Evolutionary conservation across 2,888 invertebrate genomes (phyloP).

Genomic region (Hetaerina titia): DNA sequence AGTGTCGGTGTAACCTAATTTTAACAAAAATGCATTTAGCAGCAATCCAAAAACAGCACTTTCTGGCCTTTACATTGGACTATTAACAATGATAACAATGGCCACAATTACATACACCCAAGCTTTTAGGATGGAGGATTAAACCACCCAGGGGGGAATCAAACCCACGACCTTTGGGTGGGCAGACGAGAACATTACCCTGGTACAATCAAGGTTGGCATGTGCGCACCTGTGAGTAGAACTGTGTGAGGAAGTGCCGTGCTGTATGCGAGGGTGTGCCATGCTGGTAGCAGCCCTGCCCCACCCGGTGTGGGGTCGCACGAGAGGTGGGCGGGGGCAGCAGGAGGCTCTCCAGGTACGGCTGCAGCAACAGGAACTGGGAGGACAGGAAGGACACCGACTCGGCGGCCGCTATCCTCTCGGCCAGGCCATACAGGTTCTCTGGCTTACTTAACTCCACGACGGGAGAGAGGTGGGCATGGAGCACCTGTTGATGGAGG

Average conservation of each 20-base stretch:
- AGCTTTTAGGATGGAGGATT: too few species aligned
- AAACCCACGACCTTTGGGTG: too few species aligned
- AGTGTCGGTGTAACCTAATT: too few species aligned
- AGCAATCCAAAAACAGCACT: too few species aligned
- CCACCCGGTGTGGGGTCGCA: background rate
- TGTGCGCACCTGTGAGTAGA: slow-evolving; percentile 79
- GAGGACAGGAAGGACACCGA: slow-evolving; percentile 93
- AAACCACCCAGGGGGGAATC: too few species aligned
- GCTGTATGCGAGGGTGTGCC: slow-evolving; percentile 42
- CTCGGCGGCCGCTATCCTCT: slow-evolving; percentile 94
- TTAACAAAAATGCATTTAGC: too few species aligned
- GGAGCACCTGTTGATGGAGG: slow-evolving; percentile 75
- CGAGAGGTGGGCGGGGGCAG: slow-evolving; percentile 78
- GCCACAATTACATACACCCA: too few species aligned
- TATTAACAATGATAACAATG: too few species aligned
- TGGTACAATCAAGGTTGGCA: background rate
- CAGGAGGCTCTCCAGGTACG: slow-evolving; percentile 91
- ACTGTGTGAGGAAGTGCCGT: slow-evolving; percentile 82
- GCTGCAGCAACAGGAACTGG: slow-evolving; percentile 91
- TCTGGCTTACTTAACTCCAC: slow-evolving; percentile 85
- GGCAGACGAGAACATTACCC: too few species aligned
- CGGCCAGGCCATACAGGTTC: slow-evolving; percentile 88
- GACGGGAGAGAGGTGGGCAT: slow-evolving; percentile 82
- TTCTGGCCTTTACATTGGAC: too few species aligned
- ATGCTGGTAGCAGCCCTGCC: slow-evolving; percentile 9